Evolutionary conservation across 1,140 invertebrate genomes (phyloP).

Genomic region (Sitobion miscanthi): DNA sequence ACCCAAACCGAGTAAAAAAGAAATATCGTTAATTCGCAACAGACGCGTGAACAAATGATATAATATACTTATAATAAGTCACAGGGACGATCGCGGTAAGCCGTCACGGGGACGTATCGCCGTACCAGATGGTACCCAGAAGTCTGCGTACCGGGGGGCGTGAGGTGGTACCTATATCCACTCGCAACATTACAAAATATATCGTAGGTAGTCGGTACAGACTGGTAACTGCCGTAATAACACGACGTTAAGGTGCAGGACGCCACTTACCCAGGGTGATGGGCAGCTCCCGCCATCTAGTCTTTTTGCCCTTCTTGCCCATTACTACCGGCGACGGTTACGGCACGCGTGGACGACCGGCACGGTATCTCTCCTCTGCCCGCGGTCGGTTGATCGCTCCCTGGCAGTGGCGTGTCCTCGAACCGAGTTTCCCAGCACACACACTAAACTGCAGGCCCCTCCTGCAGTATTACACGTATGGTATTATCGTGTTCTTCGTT

Average conservation of each 20-base stretch:
- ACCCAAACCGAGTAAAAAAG: neutral
- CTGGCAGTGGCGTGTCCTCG: neutral
- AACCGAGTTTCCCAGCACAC: neutral
- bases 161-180: no score
- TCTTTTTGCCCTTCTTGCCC: conserved; percentile 61
- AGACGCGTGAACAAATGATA: neutral
- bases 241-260: neutral
- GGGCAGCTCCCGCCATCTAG: conserved; percentile 60
- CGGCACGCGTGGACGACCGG: neutral
- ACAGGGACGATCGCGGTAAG: neutral
- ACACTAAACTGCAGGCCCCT: neutral
- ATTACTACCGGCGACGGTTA: conserved; percentile 50
- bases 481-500: neutral
- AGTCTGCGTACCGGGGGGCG: neutral
- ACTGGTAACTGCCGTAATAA: neutral
- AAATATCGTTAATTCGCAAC: neutral
- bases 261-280: conserved; percentile 57
- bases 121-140: conserved; percentile 43
- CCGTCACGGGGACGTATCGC: no score
- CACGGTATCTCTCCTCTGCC: neutral
- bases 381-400: neutral
- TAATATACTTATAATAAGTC: no score
- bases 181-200: neutral
- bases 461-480: neutral
- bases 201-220: neutral